Percentiles rank a stretch among this genome's conserved stretches.
Evolutionary conservation across 1,140 invertebrate genomes (phyloP).

Genomic region (Ceratosolen solmsi): DNA sequence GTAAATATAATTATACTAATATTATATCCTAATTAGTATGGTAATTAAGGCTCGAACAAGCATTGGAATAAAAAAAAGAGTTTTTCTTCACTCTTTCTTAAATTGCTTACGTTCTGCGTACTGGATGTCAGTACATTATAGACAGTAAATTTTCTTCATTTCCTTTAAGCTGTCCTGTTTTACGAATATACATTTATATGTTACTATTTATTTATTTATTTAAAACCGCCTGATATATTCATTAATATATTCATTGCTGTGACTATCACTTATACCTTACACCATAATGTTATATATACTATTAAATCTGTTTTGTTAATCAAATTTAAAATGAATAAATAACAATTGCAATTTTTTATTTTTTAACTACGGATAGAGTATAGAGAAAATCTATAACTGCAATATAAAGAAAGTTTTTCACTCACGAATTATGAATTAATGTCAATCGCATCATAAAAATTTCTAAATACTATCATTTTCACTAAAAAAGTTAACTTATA

Average conservation of each 20-base stretch:
- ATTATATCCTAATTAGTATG: conserved; percentile 57
- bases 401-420: too few relatives aligned
- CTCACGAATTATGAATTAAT: too few relatives aligned
- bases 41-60: conserved; percentile 53
- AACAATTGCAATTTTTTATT: neutral
- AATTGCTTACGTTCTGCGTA: neutral
- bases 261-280: neutral
- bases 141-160: neutral
- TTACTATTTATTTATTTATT: neutral
- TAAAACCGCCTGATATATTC: neutral
- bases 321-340: conserved; percentile 23
- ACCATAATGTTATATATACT: neutral
- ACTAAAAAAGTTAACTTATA: too few relatives aligned
- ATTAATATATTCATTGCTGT: conserved; percentile 3
- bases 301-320: conserved; percentile 37
- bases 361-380: neutral
- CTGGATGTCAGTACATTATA: neutral
- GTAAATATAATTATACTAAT: neutral
- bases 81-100: neutral
- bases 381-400: too few relatives aligned
- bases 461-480: too few relatives aligned
- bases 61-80: neutral
- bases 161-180: neutral
- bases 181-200: neutral
- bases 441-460: too few relatives aligned